phyloP scores from a whole-genome alignment of 2,113 vertebrate species.

The Nerophis ophidion region DNA sequence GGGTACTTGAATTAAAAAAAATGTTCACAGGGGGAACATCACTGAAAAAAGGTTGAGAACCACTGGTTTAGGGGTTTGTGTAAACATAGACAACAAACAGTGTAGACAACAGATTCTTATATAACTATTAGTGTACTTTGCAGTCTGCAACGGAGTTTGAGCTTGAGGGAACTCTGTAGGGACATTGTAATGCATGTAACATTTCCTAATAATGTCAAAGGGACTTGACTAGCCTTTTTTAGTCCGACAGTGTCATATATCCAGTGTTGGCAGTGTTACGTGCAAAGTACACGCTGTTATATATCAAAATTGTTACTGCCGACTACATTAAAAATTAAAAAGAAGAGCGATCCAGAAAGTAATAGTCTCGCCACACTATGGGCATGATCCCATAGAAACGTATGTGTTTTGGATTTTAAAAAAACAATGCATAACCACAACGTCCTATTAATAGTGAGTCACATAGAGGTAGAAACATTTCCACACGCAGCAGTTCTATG shows the following conservation, averaged over 20 bases:
- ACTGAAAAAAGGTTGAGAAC: no score
- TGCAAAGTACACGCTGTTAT: neutral
- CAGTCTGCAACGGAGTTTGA: neutral
- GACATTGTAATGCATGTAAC: neutral
- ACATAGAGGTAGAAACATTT: no score
- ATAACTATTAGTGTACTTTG: neutral
- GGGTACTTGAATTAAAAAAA: no score
- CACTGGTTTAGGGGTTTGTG: no score
- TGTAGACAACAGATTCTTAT: no score
- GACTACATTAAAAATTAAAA: neutral
- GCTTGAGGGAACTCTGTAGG: neutral
- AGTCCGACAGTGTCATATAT: neutral
- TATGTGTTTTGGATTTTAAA: no score
- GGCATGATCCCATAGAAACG: neutral
- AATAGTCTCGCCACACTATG: neutral
- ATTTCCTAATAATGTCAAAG: neutral
- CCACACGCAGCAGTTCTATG: no score
- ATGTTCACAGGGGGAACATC: no score
- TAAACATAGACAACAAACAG: no score
- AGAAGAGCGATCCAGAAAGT: neutral
- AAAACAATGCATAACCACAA: no score
- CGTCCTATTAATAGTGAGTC: no score
- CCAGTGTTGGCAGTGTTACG: neutral
- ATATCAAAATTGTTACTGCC: neutral
- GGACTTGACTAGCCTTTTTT: neutral